Percentiles rank a stretch among this genome's conserved stretches.
These are phyloP conservation scores for Nowickia ferox DNA, from an alignment of 2,888 invertebrate genomes.

Conservation along the genomic window DNA sequence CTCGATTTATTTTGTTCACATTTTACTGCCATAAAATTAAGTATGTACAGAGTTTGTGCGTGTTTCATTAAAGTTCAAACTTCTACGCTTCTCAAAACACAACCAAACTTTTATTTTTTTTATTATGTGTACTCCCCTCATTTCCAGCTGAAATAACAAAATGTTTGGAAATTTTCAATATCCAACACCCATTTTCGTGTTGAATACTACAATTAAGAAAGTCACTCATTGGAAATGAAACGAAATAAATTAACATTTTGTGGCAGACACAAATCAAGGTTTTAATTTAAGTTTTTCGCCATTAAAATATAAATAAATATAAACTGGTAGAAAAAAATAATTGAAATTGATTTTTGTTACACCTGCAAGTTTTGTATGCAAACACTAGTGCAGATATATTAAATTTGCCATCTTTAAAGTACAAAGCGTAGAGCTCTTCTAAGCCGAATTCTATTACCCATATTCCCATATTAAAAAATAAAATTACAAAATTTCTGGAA, in stretches of 20 bases:
- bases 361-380: no score
- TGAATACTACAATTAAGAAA: conserved; percentile 30
- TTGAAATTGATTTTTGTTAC: conserved; percentile 11
- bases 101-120: background rate
- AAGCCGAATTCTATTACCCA: no score
- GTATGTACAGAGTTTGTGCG: no score
- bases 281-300: background rate
- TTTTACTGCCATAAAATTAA: no score
- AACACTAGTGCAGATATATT: no score
- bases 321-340: background rate
- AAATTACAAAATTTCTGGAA: no score
- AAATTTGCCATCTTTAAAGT: no score
- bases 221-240: conserved; percentile 50
- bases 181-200: conserved; percentile 30
- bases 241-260: conserved; percentile 35
- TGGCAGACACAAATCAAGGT: conserved; percentile 53
- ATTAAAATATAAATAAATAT: background rate
- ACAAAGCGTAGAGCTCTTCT: no score
- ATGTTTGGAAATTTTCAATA: background rate
- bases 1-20: no score
- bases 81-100: background rate
- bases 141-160: conserved; percentile 11
- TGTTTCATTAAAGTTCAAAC: background rate
- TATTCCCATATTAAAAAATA: no score
- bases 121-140: background rate